Conservation (phyloP, 2,888 invertebrate species). For the Physocephala rufipes region DNA sequence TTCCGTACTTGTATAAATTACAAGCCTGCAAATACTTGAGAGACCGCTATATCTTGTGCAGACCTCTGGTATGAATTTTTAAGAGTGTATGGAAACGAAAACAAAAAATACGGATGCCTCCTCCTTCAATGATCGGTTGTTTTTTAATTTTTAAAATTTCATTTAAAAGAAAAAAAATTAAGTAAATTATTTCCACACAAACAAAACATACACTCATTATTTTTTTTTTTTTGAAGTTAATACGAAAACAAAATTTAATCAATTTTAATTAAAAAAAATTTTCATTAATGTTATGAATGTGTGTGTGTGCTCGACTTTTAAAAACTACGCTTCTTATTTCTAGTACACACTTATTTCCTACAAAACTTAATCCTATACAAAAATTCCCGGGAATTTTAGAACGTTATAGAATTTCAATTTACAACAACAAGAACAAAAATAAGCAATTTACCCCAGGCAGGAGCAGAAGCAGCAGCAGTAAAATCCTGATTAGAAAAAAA, state of each 20-base stretch:
- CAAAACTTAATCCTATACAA: slow-evolving; percentile 11
- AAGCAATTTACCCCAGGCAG: too few species aligned
- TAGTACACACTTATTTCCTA: too few species aligned
- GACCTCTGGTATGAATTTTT: not conserved
- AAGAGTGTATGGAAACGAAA: too few species aligned
- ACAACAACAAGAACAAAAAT: too few species aligned
- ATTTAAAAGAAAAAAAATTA: slow-evolving; percentile 29
- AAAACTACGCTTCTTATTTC: slow-evolving; percentile 28
- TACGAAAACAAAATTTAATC: not conserved
- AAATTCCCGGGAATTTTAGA: too few species aligned
- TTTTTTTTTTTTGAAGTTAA: too few species aligned
- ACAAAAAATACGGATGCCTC: too few species aligned
- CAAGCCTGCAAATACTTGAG: not conserved
- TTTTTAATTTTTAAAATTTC: slow-evolving; percentile 7
- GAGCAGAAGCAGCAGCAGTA: too few species aligned
- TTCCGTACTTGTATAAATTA: slow-evolving; percentile 7
- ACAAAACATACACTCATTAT: slow-evolving; percentile 3
- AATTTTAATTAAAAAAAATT: slow-evolving; percentile 26
- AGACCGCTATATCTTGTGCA: not conserved
- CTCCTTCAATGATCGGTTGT: too few species aligned
- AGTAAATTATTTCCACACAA: slow-evolving; percentile 11
- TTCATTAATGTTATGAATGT: slow-evolving; percentile 1
- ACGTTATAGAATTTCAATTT: too few species aligned
- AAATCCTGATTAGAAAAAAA: too few species aligned
- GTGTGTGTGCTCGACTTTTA: slow-evolving; percentile 1